These are phyloP conservation scores for Diabrotica balteata DNA, from an alignment of 2,888 invertebrate genomes.

Conservation along the genomic window DNA sequence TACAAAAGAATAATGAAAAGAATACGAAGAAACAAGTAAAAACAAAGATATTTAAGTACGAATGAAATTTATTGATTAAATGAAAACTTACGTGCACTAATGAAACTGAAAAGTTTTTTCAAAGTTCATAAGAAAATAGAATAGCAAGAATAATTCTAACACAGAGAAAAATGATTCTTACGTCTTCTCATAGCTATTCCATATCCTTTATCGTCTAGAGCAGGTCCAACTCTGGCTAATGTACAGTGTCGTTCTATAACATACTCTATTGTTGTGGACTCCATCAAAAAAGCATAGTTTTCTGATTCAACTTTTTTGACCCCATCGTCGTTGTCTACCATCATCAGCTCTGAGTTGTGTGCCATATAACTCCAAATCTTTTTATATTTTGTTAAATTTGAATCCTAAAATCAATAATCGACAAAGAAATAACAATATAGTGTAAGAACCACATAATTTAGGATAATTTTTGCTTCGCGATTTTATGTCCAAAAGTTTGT, in stretches of 20 bases:
- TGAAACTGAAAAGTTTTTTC: too few relatives aligned
- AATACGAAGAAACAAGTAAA: too few relatives aligned
- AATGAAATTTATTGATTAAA: too few relatives aligned
- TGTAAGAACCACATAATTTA: too few relatives aligned
- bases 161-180: slow-evolving; percentile 51
- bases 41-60: too few relatives aligned
- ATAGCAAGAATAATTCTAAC: too few relatives aligned
- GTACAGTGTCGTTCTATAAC: slow-evolving; percentile 79
- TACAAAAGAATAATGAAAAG: too few relatives aligned
- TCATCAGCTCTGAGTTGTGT: slow-evolving; percentile 67
- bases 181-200: slow-evolving; percentile 86
- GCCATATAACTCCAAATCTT: slow-evolving; percentile 84
- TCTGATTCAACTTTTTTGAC: slow-evolving; percentile 61
- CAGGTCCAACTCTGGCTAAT: slow-evolving; percentile 74
- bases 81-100: too few relatives aligned
- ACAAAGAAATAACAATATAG: too few relatives aligned
- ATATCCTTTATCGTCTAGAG: slow-evolving; percentile 84
- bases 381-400: slow-evolving; percentile 78
- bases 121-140: too few relatives aligned
- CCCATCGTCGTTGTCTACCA: slow-evolving; percentile 70
- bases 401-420: slow-evolving; percentile 66
- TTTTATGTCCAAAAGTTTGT: too few relatives aligned
- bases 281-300: slow-evolving; percentile 87
- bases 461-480: too few relatives aligned
- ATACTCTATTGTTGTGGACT: slow-evolving; percentile 89